Base-by-base conservation (phyloP, 2,888 invertebrate species). In the Venusia cambrica region DNA sequence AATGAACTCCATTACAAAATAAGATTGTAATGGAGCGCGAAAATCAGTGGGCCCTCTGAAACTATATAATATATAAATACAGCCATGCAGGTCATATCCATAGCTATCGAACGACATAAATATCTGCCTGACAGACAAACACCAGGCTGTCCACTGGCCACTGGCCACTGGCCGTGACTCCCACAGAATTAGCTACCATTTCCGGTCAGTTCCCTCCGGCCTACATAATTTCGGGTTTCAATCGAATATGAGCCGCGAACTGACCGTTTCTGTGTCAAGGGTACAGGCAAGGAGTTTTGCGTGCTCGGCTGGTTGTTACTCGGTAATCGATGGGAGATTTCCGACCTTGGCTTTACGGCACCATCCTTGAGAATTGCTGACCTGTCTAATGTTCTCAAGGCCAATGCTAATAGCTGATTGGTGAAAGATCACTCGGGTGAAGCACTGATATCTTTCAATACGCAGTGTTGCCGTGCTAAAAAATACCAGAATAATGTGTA, bases 241-340 rank as follows among this genome's bases (percentile, higher is more conserved):
- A 64, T 58, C 60, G 57, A 55, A 46, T 57, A 56, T 55, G 53
- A 53, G 54, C 39, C 21, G 51, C 53, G 51, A 55, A 62, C 54
- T 72, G 75, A 59, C 72, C 74, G 67, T 77, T 84, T 76, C 65
- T 85, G 77, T 84, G 85, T 81, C 85, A 87, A 87, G 85, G 85
- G 69, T 71, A 72, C 53, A 53, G 64, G 61, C 61, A 56, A 63
- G 71, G 63, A 73, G 77, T 77, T 84, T 84, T 78, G 87, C 85
- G 85, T 85, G 85, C 66, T 62, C 42, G 52, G 42, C 51, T 52
- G 61, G 57, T 58, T 55, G 57, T 48, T 57, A 49, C 53, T 60
- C 39, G 55, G 56, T 69, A 83, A 84, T 84, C 81, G 85, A 84
- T 84, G 80, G 57, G 73, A 80, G 80, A 84, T 80, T 77, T 75